Conservation (phyloP, 1,140 invertebrate genomes). For the Drosophila sp. region DNA sequence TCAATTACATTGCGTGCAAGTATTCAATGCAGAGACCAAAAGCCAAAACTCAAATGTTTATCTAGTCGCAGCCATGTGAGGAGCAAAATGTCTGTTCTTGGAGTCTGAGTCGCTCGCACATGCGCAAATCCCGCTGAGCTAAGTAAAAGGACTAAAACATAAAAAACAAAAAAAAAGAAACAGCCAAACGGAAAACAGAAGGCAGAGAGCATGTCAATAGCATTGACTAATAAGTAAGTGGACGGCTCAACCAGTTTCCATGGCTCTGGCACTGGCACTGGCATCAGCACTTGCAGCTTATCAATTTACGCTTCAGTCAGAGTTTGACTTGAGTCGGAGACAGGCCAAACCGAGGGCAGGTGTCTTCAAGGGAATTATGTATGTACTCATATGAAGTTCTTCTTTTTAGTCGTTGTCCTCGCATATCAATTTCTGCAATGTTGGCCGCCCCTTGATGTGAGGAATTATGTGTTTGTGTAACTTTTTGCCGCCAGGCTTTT, state of each 20-base stretch:
- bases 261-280: constrained; percentile 8
- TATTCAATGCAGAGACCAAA: constrained; percentile 45
- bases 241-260: constrained; percentile 53
- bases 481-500: constrained; percentile 52
- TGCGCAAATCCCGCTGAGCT: constrained; percentile 46
- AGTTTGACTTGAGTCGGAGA: constrained; percentile 22
- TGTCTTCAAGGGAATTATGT: constrained; percentile 30
- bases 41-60: constrained; percentile 52
- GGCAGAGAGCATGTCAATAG: constrained; percentile 61
- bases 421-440: constrained; percentile 65
- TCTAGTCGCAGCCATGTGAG: constrained; percentile 41
- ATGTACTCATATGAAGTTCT: constrained; percentile 24
- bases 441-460: constrained; percentile 40
- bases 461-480: constrained; percentile 69
- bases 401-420: constrained; percentile 27
- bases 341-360: constrained; percentile 30
- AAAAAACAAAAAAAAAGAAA: background rate
- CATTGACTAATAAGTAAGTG: constrained; percentile 63
- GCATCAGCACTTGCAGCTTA: constrained; percentile 57
- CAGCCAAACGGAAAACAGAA: constrained; percentile 38
- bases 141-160: constrained; percentile 18
- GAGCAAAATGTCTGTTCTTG: constrained; percentile 15
- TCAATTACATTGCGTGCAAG: constrained; percentile 73
- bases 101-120: constrained; percentile 30
- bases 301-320: constrained; percentile 70